Base-by-base conservation (phyloP, 2,113 vertebrate genomes). In the Ptilonorhynchus violaceus region DNA sequence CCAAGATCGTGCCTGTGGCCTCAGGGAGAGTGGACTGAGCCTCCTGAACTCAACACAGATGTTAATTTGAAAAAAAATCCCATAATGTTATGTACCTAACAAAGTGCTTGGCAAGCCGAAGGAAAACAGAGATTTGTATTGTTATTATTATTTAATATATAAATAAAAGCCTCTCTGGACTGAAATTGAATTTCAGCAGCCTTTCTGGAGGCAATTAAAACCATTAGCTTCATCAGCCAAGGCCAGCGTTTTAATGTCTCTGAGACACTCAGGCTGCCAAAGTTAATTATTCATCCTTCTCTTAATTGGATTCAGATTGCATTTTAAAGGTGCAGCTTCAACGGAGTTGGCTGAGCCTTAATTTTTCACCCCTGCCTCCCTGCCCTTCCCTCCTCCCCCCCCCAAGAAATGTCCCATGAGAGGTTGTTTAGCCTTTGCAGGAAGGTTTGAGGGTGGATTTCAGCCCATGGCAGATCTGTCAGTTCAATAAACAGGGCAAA, bases 191-290 rank as follows among this genome's bases (percentile, higher is more conserved):
- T 97, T 96, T 96, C 81, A 97, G 73, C 92, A 94, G 87, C 91
- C 83, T 96, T 91, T 96, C 97, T 96, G 91, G 85, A 97, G 92
- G 95, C 93, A 97, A 96, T 97, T 97, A 97, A 96, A 96, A 91
- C 93, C 93, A 95, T 96, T 97, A 94, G 79, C 88, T 93, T 80
- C 96, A 92, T 93, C 92, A 95, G 80, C 80, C 95, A 86, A 90
- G 92, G 88, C 96, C 91, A 95, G 67, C 8, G 0, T 91, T 95
- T 91, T 93, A 93, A 95, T 85, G 85, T 94, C 85, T 95, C 90
- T 89, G 80, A 95, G 96, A 92, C 75, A 82, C 83, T 96, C 66
- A 15, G 44, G 63, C 93, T 97, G 96, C 96, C 96, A 96, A 92
- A 97, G 88, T 91, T 94, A 97, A 97, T 97, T 91, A 95, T 92